phyloP scores from a whole-genome alignment of 2,797 vertebrate species.

The Sparidentex hasta region DNA sequence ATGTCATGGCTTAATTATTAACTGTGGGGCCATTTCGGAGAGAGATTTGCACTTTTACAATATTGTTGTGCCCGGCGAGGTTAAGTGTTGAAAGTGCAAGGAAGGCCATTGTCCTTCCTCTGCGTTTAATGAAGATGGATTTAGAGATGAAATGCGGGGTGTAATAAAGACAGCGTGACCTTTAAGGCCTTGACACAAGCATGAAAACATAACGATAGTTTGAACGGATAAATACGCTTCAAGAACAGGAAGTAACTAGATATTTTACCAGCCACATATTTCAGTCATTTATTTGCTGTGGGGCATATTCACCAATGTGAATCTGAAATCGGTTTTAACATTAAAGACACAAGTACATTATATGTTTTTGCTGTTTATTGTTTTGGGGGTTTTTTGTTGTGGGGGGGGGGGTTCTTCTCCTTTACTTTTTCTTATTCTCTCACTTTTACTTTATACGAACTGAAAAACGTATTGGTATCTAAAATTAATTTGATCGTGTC shows the following conservation, averaged over 20 bases:
- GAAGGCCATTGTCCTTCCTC: constrained; percentile 77
- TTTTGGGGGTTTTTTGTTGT: too few species aligned
- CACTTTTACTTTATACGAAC: too few species aligned
- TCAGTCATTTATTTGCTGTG: too few species aligned
- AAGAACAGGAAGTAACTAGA: constrained; percentile 3
- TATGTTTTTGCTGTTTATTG: too few species aligned
- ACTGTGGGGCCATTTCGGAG: constrained; percentile 79
- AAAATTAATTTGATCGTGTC: too few species aligned
- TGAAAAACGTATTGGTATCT: too few species aligned
- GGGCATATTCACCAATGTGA: too few species aligned
- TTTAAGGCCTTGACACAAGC: constrained; percentile 69
- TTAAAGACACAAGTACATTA: too few species aligned
- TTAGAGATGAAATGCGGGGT: constrained; percentile 79
- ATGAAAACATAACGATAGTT: constrained; percentile 54
- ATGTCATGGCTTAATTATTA: constrained; percentile 89
- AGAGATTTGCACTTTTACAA: constrained; percentile 84
- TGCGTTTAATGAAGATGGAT: constrained; percentile 86
- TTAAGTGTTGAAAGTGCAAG: constrained; percentile 83
- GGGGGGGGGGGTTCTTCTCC: too few species aligned
- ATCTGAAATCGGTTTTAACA: too few species aligned
- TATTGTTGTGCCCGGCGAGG: constrained; percentile 80
- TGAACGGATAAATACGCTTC: constrained; percentile 47
- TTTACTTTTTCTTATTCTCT: too few species aligned
- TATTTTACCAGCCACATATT: not conserved
- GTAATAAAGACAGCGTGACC: constrained; percentile 81